These are phyloP conservation scores for Anguilla obscura DNA, from an alignment of 2,797 vertebrate genomes.

Conservation along the genomic window DNA sequence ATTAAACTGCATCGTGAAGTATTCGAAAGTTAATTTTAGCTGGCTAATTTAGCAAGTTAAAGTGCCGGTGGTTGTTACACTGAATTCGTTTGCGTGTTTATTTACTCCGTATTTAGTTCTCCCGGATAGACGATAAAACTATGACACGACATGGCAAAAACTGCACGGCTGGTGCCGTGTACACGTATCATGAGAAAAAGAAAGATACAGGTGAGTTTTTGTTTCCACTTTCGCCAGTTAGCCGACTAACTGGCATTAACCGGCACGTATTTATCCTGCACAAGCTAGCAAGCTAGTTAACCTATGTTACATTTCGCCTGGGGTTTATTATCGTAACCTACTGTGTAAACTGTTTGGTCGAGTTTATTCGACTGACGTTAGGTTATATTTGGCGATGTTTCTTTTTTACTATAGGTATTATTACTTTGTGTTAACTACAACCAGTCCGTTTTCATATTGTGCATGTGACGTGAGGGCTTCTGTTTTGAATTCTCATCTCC, in stretches of 20 bases:
- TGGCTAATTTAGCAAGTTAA: not conserved
- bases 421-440: not conserved
- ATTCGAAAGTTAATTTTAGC: not conserved
- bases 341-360: not conserved
- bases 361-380: not conserved
- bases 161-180: conserved; percentile 88
- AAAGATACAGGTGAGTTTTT: conserved; percentile 82
- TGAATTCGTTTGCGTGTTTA: not conserved
- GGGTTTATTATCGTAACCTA: not conserved
- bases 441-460: not conserved
- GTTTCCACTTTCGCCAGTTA: not conserved
- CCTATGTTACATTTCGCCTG: not conserved
- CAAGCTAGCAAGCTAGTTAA: not conserved
- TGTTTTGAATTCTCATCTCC: not conserved
- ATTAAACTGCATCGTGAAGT: not conserved
- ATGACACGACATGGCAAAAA: conserved; percentile 94
- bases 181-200: conserved; percentile 91
- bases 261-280: not conserved
- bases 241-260: not conserved
- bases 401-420: not conserved
- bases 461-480: too few species aligned
- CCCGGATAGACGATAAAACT: not conserved
- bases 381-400: too few species aligned
- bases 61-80: not conserved
- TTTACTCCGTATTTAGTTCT: not conserved